Base-by-base conservation (phyloP, 2,888 invertebrate species). In the Ariolimax columbianus region DNA sequence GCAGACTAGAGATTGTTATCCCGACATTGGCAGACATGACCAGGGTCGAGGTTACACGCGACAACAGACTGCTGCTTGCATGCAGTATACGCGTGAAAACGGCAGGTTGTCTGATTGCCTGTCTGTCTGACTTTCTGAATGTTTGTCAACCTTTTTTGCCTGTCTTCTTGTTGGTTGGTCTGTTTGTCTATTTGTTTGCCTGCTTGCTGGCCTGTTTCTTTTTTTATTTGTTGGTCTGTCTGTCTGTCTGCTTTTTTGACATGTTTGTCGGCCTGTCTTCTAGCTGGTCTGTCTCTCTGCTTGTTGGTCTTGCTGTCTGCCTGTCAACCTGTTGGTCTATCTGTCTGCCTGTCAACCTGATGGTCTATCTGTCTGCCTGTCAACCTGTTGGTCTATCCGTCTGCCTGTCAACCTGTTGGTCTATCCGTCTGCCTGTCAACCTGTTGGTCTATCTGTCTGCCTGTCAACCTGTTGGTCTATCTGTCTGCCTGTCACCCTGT, bases 401-500 rank as follows among this genome's bases (percentile, higher is more conserved):
- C 17, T 17, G 17, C 17, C 47, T 47, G 17, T 47, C 47, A 11
- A 47, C 17, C 47, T 47, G 17, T 47, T 17, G 7, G 17, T 47
- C 68, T 68, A 9, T 68, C 68, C 33, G 9, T 68, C 68, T 68
- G 9, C 19, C 68, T 68, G 9, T 33, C 68, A 30, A 9, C 19
- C 68, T 68, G 9, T 33, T 33, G 19, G 9, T 33, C 68, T 68
- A 9, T 33, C 68, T 68, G 9, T 33, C 68, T 68, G 9, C 19
- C 68, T 68, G 33, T 33, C 68, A 33, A 9, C 33, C 36, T 77
- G 55, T 55, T 36, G 55, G 43, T 80, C 68, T 80, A n/a, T 80
- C 43, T 80, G 43, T 68, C 66, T 79, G 78, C 40, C 43, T 66
- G 66, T 66, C 66, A n/a, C 38, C 19, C 23, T 51, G 11, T 23